These are phyloP conservation scores for Rhinolophus sinicus DNA, from an alignment of 2,113 vertebrate genomes.

Conservation along the genomic window DNA sequence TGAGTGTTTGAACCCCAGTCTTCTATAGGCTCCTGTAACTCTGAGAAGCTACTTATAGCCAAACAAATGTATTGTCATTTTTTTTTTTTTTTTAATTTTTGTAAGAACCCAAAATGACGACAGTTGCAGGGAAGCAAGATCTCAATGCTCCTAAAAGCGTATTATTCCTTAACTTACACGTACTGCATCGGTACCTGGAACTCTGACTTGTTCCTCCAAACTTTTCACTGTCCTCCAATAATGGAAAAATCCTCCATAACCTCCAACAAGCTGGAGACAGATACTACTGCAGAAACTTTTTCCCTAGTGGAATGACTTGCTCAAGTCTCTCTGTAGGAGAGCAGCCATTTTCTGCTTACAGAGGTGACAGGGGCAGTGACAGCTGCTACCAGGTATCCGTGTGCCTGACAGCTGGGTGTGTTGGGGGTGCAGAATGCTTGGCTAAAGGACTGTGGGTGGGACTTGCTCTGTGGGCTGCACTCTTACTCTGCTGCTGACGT, in stretches of 20 bases:
- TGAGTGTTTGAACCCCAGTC: background rate
- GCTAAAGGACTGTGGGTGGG: rapidly evolving
- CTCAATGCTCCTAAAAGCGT: background rate
- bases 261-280: background rate
- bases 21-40: background rate
- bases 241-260: background rate
- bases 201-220: background rate
- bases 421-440: background rate
- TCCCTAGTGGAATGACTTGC: background rate
- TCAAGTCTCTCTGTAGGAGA: background rate
- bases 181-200: background rate
- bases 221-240: background rate
- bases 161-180: background rate
- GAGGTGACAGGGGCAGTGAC: background rate
- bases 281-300: too few species aligned
- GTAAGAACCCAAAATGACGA: too few species aligned
- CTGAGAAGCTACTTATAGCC: background rate
- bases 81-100: too few species aligned
- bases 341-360: background rate
- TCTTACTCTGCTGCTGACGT: background rate
- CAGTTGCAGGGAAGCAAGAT: too few species aligned
- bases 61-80: too few species aligned
- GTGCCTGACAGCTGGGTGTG: background rate
- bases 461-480: background rate
- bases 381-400: rapidly evolving